These are phyloP conservation scores for Sinocyclocheilus rhinocerous DNA, from an alignment of 2,113 vertebrate genomes.

Conservation along the genomic window DNA sequence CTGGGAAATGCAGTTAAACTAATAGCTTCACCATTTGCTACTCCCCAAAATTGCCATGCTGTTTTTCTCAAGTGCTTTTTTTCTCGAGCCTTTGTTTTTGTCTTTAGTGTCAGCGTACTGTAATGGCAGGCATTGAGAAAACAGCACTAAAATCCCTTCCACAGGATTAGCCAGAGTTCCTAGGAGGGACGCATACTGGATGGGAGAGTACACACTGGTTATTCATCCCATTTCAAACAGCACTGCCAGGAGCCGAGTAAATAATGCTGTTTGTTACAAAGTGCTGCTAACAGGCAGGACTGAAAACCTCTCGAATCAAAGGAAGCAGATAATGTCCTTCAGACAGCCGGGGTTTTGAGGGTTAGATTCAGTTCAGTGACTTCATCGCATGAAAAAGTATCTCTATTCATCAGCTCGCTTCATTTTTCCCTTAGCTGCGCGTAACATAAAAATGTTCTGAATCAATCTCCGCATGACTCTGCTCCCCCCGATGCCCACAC, in stretches of 20 bases:
- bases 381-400: constrained; percentile 57
- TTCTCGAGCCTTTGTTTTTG: constrained; percentile 21
- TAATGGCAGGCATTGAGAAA: constrained; percentile 38
- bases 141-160: constrained; percentile 36
- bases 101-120: constrained; percentile 29
- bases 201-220: constrained; percentile 43
- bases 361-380: constrained; percentile 60
- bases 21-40: constrained; percentile 1
- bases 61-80: not conserved
- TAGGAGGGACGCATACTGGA: constrained; percentile 30
- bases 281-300: constrained; percentile 46
- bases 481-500: constrained; percentile 38
- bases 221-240: constrained; percentile 50
- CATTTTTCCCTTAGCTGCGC: constrained; percentile 38
- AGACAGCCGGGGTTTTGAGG: constrained; percentile 42
- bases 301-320: constrained; percentile 54
- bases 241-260: constrained; percentile 42
- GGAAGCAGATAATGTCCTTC: constrained; percentile 57
- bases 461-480: constrained; percentile 46
- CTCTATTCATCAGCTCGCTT: constrained; percentile 51
- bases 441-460: constrained; percentile 53
- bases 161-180: constrained; percentile 47
- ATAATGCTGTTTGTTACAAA: constrained; percentile 44
- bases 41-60: not conserved
- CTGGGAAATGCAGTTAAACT: not conserved